Base-by-base conservation (phyloP, 2,113 vertebrate genomes). In the Corythaeola cristata region DNA sequence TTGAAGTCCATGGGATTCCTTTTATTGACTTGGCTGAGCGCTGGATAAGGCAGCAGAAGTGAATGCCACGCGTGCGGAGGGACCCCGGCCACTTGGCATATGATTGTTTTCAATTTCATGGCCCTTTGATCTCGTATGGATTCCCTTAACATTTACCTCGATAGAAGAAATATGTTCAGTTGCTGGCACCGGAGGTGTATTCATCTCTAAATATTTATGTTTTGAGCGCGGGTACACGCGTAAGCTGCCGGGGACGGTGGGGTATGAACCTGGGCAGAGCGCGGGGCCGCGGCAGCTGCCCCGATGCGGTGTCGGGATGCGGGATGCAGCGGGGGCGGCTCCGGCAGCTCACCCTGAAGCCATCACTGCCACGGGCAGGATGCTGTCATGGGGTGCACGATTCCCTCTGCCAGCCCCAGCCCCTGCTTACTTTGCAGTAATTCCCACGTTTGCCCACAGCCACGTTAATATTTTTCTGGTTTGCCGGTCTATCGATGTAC, bases 121-220 rank as follows among this genome's bases (percentile, higher is more conserved):
- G 72, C 91, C 79, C 89, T 76, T 92, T 62, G 62, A 62, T 94
- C 86, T 89, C 35, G 6, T 9, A 33, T 53, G 93, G 84, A 89
- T 92, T 91, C 87, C 76, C 32, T 64, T 91, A 88, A 89, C 87
- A 89, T 94, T 89, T 81, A 84, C 95, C 89, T 77, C 49, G 47
- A 84, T 55, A 30, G 56, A 24, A 69, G 87, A 72, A 78, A 28
- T 63, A 37, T 69, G 83, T 88, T 74, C 22, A 27, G 82, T 89
- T 80, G 35, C 69, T 82, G 1, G 0, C 60, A 39, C 41, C 35
- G 9, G 81, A 52, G 78, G 45, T 1, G 26, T 47, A 18, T 58
- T 58, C n/a, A 37, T 37, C 82, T 82, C 72, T 59, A 33, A 83
- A 90, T 95, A 60, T 95, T 88, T 62, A 12, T 77, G 11, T 50